Evolutionary conservation across 2,113 vertebrate genomes (phyloP).

Genomic region (Cavia porcellus): DNA sequence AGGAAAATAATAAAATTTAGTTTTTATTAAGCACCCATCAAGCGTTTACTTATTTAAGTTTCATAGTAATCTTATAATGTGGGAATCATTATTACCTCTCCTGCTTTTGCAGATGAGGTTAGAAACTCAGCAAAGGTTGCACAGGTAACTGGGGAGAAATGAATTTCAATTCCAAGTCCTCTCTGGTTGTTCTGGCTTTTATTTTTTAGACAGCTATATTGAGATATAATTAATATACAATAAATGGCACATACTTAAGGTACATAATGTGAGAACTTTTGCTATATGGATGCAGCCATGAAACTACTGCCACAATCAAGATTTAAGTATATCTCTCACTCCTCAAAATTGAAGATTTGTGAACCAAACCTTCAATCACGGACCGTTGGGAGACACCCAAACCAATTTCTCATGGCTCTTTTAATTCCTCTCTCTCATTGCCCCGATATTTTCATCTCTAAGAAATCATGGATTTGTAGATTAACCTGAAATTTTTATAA

Average conservation of each 20-base stretch:
- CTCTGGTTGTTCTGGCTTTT: neutral
- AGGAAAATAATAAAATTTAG: neutral
- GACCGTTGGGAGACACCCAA: no score
- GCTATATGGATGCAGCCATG: neutral
- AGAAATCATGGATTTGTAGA: neutral
- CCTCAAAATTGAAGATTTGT: neutral
- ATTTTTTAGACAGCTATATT: neutral
- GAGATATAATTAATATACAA: neutral
- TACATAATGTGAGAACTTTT: neutral
- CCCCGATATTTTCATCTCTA: neutral
- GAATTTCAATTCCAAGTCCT: neutral
- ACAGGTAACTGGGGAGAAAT: no score
- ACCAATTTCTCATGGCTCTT: neutral
- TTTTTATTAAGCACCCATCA: neutral
- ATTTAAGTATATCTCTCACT: fast-evolving
- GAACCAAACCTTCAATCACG: no score
- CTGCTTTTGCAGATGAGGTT: neutral
- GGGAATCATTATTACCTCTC: neutral
- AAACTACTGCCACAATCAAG: neutral
- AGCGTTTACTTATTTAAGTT: neutral
- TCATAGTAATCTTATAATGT: neutral
- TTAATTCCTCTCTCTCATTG: no score
- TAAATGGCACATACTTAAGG: neutral
- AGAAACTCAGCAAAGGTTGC: neutral
- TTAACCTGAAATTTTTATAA: neutral